Evolutionary conservation across 2,888 invertebrate species (phyloP), one percentile per base, ranked within the genome.

Genomic region (Mylabris sibirica): DNA sequence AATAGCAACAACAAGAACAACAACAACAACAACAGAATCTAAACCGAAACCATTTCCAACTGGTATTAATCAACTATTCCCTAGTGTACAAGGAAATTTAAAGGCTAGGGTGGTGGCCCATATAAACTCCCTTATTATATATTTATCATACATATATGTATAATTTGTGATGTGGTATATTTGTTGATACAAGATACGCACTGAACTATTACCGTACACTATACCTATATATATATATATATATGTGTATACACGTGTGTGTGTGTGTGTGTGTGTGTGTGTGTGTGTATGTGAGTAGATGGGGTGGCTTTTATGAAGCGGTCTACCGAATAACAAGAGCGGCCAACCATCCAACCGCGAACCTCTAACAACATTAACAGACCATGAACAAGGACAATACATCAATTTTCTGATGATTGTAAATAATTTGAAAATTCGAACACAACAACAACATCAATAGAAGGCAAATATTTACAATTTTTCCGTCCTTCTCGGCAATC

Each of bases 31-130:
- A 44, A 44, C n/a, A 17, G 76, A 78, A 77, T 78, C 78, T 76
- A 76, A 77, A 78, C 77, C 75, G 73, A 74, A 69, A 70, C 60
- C 69, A 72, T 63, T 71, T 76, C 79, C 75, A 79, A 79, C 78
- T 76, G 79, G 79, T 79, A 80, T 81, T 80, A 80, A 81, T 81
- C 81, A 81, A 79, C 79, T 76, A 77, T 78, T 75, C 81, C 77
- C 79, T 26, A 26, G 79, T 49, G 75, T 30, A 30, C 5, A 30
- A 64, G 69, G 24, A 63, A 66, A 61, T 49, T 49, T 34, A 53
- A 41, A 35, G 35, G 62, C 0, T 30, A 26, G 1, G 24, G 59
- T 59, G 63, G 59, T 53, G 59, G 65, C 69, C 75, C 76, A 76
- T 76, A 75, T 74, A 72, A 76, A 76, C 73, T 71, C 66, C 68